These are phyloP conservation scores for Glyphotaelius pellucidus DNA, from an alignment of 2,888 invertebrate genomes.

Conservation along the genomic window DNA sequence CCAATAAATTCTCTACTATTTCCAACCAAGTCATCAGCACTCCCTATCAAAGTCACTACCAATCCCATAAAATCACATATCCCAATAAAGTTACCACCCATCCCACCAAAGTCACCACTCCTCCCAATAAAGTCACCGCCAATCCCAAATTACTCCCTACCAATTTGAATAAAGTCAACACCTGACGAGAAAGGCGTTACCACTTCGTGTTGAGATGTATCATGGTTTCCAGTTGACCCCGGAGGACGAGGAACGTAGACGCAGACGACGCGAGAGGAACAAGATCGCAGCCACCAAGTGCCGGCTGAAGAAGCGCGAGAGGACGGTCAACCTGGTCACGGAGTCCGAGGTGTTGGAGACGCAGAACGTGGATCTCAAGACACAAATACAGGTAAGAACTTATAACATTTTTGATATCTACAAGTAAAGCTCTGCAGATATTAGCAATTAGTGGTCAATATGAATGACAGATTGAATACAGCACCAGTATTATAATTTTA, in stretches of 20 bases:
- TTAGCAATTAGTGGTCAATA: no score
- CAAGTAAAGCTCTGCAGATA: no score
- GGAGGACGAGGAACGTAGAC: slow-evolving; percentile 92
- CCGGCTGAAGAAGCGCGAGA: slow-evolving; percentile 94
- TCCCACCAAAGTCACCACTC: background rate
- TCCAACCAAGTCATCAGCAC: no score
- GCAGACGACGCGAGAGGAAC: slow-evolving; percentile 91
- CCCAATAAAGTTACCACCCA: no score
- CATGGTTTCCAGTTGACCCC: slow-evolving; percentile 83
- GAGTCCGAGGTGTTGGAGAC: slow-evolving; percentile 92
- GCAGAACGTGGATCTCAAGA: slow-evolving; percentile 90
- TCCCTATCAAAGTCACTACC: no score
- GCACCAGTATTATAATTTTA: no score
- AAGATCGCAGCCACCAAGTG: slow-evolving; percentile 97
- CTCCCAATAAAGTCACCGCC: background rate
- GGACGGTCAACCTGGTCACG: slow-evolving; percentile 89
- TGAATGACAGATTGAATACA: no score
- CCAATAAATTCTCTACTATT: no score
- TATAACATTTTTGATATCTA: background rate
- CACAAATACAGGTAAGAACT: slow-evolving; percentile 80
- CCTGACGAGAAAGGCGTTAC: slow-evolving; percentile 34
- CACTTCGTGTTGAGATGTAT: slow-evolving; percentile 42
- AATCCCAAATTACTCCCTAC: background rate
- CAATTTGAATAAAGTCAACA: background rate
- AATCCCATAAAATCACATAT: no score